Evolutionary conservation across 2,888 invertebrate species (phyloP).

Genomic region (Protophormia terraenovae): DNA sequence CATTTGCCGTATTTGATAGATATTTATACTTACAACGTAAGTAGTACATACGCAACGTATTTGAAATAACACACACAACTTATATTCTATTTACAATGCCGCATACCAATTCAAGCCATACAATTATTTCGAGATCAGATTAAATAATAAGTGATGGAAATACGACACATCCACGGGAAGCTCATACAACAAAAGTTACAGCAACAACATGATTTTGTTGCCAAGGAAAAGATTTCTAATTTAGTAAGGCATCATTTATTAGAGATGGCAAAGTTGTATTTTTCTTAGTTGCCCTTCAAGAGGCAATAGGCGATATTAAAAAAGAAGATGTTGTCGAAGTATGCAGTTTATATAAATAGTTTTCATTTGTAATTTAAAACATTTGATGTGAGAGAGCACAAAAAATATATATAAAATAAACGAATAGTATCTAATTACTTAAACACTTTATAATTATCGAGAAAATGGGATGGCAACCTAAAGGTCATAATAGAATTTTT

Average conservation of each 20-base stretch:
- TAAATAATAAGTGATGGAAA: constrained; percentile 66
- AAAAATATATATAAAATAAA: neutral
- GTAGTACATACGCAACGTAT: neutral
- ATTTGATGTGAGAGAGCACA: neutral
- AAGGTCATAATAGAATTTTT: neutral
- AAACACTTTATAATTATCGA: constrained; percentile 58
- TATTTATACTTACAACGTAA: neutral
- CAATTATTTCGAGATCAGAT: constrained; percentile 66
- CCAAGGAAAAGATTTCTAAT: constrained; percentile 47
- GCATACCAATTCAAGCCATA: constrained; percentile 47
- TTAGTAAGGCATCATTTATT: constrained; percentile 21
- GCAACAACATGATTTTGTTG: constrained; percentile 2
- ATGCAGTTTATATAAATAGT: constrained; percentile 58
- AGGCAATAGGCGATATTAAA: neutral
- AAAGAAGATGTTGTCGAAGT: constrained; percentile 2
- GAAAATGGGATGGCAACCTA: constrained; percentile 33
- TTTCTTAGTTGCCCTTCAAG: neutral
- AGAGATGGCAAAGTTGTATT: constrained; percentile 47
- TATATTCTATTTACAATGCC: neutral
- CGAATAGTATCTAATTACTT: constrained; percentile 50
- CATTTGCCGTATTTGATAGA: constrained; percentile 26
- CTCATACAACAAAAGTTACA: neutral
- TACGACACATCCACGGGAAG: constrained; percentile 45
- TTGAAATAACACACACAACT: neutral
- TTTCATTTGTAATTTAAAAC: constrained; percentile 48